Evolutionary conservation across 2,113 vertebrate genomes (phyloP).

Genomic region (Python bivittatus): DNA sequence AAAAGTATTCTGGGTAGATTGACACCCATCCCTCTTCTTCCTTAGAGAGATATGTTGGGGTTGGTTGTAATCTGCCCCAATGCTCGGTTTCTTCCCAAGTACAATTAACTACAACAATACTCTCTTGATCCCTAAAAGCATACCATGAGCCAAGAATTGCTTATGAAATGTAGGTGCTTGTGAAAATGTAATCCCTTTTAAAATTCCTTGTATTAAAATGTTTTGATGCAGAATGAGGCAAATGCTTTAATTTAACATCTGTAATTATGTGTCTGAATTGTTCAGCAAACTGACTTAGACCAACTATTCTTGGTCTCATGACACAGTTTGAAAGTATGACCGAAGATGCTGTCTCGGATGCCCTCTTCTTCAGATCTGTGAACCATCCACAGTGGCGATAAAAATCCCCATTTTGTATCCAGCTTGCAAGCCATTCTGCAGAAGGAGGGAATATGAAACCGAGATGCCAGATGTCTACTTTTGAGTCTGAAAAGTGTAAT

Average conservation of each 20-base stretch:
- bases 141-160: neutral
- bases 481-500: conserved; percentile 8
- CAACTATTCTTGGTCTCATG: conserved; percentile 33
- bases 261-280: conserved; percentile 39
- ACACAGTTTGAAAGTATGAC: conserved; percentile 1
- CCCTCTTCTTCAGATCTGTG: neutral
- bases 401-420: neutral
- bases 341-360: conserved; percentile 19
- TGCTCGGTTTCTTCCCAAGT: neutral
- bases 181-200: conserved; percentile 28
- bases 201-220: conserved; percentile 39
- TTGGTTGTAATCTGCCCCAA: neutral
- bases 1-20: neutral
- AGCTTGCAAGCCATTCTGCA: neutral
- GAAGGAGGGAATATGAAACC: neutral
- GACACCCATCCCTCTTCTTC: too few relatives aligned
- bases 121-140: neutral
- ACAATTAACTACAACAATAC: neutral
- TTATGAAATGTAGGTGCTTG: neutral
- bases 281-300: conserved; percentile 39
- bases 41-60: neutral
- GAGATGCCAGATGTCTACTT: conserved; percentile 8
- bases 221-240: conserved; percentile 43
- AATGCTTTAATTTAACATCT: conserved; percentile 55
- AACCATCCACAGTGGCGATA: conserved; percentile 19